phyloP scores from a whole-genome alignment of 2,797 vertebrate genomes.

The Molossus alvarezi region DNA sequence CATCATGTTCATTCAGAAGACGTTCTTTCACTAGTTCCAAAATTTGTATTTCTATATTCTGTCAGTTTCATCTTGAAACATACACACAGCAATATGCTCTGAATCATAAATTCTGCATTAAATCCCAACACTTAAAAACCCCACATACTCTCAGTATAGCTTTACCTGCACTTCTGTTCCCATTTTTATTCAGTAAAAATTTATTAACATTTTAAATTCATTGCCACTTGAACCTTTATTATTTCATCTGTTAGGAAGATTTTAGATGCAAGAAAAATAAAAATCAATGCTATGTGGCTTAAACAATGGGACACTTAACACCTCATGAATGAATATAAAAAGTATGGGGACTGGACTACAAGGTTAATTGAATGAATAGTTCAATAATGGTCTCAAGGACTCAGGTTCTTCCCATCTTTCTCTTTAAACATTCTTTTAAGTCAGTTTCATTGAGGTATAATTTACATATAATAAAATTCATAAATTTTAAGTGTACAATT shows the following conservation, averaged over 20 bases:
- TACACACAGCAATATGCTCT: constrained; percentile 81
- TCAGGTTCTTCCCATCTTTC: neutral
- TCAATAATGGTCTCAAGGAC: constrained; percentile 20
- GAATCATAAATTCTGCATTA: constrained; percentile 78
- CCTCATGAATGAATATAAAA: neutral
- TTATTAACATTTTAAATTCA: constrained; percentile 77
- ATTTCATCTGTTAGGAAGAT: constrained; percentile 51
- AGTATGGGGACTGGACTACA: neutral
- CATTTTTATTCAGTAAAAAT: constrained; percentile 70
- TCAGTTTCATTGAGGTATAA: constrained; percentile 6
- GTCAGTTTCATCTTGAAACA: constrained; percentile 81
- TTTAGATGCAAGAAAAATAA: constrained; percentile 62
- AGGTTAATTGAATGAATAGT: neutral
- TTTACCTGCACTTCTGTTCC: constrained; percentile 80
- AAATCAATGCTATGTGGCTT: constrained; percentile 32
- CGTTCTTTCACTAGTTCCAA: constrained; percentile 81
- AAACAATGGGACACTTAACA: neutral
- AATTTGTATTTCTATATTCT: constrained; percentile 81
- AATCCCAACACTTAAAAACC: constrained; percentile 65
- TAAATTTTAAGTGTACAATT: constrained; percentile 26
- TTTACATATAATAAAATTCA: constrained; percentile 27
- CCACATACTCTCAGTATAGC: constrained; percentile 66
- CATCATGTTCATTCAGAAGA: constrained; percentile 79
- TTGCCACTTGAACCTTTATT: constrained; percentile 60
- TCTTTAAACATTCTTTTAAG: constrained; percentile 45